Conservation (phyloP, 2,888 invertebrate species). For the Caenorhabditis sinica region DNA sequence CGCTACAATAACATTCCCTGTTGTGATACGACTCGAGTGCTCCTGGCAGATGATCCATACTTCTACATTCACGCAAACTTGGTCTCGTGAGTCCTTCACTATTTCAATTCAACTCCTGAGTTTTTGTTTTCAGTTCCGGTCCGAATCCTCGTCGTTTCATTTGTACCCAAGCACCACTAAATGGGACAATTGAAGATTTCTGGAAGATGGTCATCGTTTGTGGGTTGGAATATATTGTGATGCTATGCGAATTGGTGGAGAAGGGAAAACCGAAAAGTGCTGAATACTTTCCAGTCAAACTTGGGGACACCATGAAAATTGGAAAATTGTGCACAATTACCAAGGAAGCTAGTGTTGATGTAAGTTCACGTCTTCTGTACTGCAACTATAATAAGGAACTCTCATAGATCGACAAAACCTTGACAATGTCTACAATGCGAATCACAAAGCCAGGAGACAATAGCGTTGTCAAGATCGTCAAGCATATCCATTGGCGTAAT, state of each 20-base stretch:
- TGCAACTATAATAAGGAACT: no score
- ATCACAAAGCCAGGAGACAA: slow-evolving; percentile 35
- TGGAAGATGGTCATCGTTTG: slow-evolving; percentile 75
- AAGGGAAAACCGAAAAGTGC: slow-evolving; percentile 64
- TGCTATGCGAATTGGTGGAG: slow-evolving; percentile 69
- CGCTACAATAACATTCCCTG: slow-evolving; percentile 66
- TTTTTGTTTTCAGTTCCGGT: slow-evolving; percentile 20
- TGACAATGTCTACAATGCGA: slow-evolving; percentile 38
- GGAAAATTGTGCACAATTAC: slow-evolving; percentile 47
- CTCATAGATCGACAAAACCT: slow-evolving; percentile 45
- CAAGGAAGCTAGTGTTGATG: slow-evolving; percentile 40
- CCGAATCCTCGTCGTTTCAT: slow-evolving; percentile 59
- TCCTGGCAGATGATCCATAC: slow-evolving; percentile 42
- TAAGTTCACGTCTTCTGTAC: slow-evolving; percentile 6
- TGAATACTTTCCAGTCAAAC: slow-evolving; percentile 61
- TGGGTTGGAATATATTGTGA: slow-evolving; percentile 61
- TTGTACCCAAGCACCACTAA: slow-evolving; percentile 76
- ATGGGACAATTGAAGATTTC: slow-evolving; percentile 71
- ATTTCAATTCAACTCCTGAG: background rate
- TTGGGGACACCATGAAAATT: slow-evolving; percentile 46
- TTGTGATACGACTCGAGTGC: slow-evolving; percentile 63
- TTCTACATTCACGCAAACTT: slow-evolving; percentile 73
- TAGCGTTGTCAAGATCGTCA: slow-evolving; percentile 16
- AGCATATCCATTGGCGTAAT: slow-evolving; percentile 59
- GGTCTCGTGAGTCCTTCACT: slow-evolving; percentile 35